A percentile compares a stretch with the other conserved stretches of the same genome.
Evolutionary conservation across 2,797 vertebrate species (phyloP).

Genomic region (Epinephelus awoara): DNA sequence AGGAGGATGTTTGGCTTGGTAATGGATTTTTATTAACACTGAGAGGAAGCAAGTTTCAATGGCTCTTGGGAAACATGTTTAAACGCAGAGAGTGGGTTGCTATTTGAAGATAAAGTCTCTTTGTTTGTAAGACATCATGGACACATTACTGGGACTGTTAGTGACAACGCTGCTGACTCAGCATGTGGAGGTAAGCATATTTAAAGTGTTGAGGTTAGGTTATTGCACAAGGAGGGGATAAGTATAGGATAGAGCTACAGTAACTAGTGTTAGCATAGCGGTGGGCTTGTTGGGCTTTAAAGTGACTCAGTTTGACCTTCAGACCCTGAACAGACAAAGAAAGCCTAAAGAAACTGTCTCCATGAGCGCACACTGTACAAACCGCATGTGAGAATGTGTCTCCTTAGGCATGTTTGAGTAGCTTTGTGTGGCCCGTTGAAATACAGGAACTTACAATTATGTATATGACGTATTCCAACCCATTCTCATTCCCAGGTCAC

Average conservation of each 20-base stretch:
- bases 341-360: constrained; percentile 4
- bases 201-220: constrained; percentile 46
- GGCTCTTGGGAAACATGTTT: constrained; percentile 67
- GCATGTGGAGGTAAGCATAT: constrained; percentile 48
- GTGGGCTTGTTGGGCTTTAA: constrained; percentile 43
- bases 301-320: constrained; percentile 21
- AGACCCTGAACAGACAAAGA: constrained; percentile 27
- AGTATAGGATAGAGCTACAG: constrained; percentile 39
- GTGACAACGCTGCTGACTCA: constrained; percentile 46
- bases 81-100: constrained; percentile 69
- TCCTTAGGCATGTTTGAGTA: too few species aligned
- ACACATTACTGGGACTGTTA: constrained; percentile 17
- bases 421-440: neutral
- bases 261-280: constrained; percentile 33
- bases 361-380: neutral
- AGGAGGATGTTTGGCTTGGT: constrained; percentile 67
- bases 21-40: constrained; percentile 70
- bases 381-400: neutral
- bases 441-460: neutral
- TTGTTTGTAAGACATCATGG: constrained; percentile 62
- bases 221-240: constrained; percentile 51
- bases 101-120: constrained; percentile 67
- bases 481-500: too few species aligned
- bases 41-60: constrained; percentile 71
- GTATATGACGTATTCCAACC: neutral